Conservation (phyloP, 64 coral and sea anemone genomes). For the Stichodactyla helianthus region DNA sequence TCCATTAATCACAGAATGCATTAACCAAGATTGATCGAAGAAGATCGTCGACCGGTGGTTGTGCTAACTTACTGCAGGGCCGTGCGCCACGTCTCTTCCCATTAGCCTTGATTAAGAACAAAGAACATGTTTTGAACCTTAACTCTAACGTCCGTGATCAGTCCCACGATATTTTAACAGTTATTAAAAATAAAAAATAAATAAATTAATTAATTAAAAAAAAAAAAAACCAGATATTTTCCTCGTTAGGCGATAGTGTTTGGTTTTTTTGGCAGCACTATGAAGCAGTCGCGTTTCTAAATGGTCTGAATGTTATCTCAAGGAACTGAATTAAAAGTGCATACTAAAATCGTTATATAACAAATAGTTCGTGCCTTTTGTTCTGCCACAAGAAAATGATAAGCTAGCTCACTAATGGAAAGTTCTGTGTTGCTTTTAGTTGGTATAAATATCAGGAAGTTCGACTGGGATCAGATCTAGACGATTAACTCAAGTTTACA, state of each 20-base stretch:
- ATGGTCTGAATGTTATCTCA: neutral
- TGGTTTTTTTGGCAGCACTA: no score
- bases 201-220: no score
- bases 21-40: neutral
- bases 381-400: neutral
- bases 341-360: neutral
- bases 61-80: neutral
- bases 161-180: no score
- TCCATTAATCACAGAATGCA: neutral
- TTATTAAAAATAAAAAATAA: no score
- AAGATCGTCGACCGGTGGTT: neutral
- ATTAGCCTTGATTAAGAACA: neutral
- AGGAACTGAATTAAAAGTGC: neutral
- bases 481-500: neutral
- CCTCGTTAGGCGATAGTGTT: no score
- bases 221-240: no score
- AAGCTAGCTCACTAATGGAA: neutral
- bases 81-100: neutral
- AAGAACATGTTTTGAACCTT: no score
- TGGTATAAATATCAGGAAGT: neutral
- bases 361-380: neutral
- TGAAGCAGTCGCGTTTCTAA: neutral
- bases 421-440: neutral
- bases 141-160: no score
- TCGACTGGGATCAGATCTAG: neutral